A percentile compares a stretch with the other conserved stretches of the same genome.
Conservation (phyloP, 1,140 invertebrate species). For the Nylanderia fulva region DNA sequence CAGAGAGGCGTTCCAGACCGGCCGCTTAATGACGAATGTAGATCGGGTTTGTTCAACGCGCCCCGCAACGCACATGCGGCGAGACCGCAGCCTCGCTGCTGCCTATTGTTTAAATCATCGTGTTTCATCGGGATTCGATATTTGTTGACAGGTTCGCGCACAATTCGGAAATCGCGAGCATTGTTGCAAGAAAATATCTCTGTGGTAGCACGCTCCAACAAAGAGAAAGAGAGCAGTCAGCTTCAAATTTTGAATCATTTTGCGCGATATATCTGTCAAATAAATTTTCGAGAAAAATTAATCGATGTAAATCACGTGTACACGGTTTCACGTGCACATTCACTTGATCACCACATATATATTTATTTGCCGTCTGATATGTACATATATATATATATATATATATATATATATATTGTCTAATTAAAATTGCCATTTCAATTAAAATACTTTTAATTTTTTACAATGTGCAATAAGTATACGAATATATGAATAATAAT, state of each 20-base stretch:
- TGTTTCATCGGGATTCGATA: slow-evolving; percentile 1
- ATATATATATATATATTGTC: neutral
- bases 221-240: no score
- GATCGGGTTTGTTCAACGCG: slow-evolving; percentile 50
- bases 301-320: neutral
- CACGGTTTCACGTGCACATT: neutral
- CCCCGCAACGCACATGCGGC: slow-evolving; percentile 29
- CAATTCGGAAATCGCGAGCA: neutral
- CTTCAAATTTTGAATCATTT: no score
- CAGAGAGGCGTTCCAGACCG: slow-evolving; percentile 11
- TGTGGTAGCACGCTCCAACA: neutral
- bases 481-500: no score
- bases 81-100: slow-evolving; percentile 32
- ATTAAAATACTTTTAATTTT: neutral
- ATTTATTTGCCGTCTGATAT: no score
- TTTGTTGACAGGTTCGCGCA: slow-evolving; percentile 16
- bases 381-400: neutral
- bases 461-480: no score
- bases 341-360: no score
- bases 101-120: slow-evolving; percentile 36
- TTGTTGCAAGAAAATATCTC: slow-evolving; percentile 7
- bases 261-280: no score
- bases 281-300: neutral
- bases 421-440: neutral
- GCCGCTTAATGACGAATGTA: slow-evolving; percentile 46